Evolutionary conservation across 2,888 invertebrate genomes (phyloP).

Genomic region (Acronicta psi): DNA sequence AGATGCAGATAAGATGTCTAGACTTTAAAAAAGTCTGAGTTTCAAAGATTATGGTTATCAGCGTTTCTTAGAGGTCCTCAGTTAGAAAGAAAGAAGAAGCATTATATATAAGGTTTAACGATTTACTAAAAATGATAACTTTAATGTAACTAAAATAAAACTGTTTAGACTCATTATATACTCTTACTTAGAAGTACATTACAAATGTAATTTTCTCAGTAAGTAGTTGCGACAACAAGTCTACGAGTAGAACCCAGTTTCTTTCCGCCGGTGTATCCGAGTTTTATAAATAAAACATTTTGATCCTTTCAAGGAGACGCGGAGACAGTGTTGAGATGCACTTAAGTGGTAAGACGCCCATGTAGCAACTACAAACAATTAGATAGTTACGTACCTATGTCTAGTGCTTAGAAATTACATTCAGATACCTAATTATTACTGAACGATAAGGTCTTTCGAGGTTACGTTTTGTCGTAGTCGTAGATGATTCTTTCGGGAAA

Average conservation of each 20-base stretch:
- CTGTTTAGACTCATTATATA: background rate
- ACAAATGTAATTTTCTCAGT: slow-evolving; percentile 31
- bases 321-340: slow-evolving; percentile 51
- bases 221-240: slow-evolving; percentile 21
- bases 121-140: too few relatives aligned
- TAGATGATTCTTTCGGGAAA: too few relatives aligned
- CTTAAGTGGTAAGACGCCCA: slow-evolving; percentile 24
- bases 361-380: slow-evolving; percentile 27
- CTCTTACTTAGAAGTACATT: slow-evolving; percentile 1
- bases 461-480: too few relatives aligned
- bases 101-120: too few relatives aligned
- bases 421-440: background rate
- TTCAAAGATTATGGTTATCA: too few relatives aligned
- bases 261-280: slow-evolving; percentile 56
- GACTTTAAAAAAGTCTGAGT: too few relatives aligned
- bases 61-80: too few relatives aligned
- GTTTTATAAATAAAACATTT: slow-evolving; percentile 78
- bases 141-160: background rate
- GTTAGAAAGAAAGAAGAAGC: too few relatives aligned
- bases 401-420: slow-evolving; percentile 1
- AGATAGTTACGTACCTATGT: slow-evolving; percentile 5
- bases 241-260: slow-evolving; percentile 19
- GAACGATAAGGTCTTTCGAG: too few relatives aligned
- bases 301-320: slow-evolving; percentile 65
- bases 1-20: too few relatives aligned